These are phyloP conservation scores for Nomada fabriciana DNA, from an alignment of 2,888 invertebrate species.

Conservation along the genomic window DNA sequence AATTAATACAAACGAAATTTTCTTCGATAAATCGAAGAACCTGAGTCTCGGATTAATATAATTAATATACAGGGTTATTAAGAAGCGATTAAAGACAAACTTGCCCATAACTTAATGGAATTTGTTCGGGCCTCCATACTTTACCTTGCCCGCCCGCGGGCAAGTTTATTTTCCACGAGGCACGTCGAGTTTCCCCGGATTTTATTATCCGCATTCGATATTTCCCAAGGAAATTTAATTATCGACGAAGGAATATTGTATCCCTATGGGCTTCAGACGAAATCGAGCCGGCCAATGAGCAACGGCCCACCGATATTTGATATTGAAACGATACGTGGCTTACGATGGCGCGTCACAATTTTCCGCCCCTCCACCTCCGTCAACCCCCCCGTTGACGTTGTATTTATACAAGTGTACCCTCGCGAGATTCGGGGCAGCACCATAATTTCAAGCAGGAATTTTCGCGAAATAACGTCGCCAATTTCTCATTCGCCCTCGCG, in stretches of 20 bases:
- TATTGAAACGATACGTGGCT: conserved; percentile 46
- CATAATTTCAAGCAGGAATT: conserved; percentile 53
- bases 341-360: conserved; percentile 54
- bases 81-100: not conserved
- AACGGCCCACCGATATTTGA: conserved; percentile 5
- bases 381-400: not conserved
- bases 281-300: conserved; percentile 17
- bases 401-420: conserved; percentile 44
- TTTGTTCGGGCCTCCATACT: not conserved
- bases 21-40: no score
- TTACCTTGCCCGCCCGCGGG: not conserved
- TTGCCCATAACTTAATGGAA: not conserved
- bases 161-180: not conserved
- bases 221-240: conserved; percentile 53
- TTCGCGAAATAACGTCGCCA: conserved; percentile 43
- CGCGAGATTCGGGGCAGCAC: conserved; percentile 40
- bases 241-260: conserved; percentile 35
- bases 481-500: not conserved
- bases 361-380: not conserved
- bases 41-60: not conserved
- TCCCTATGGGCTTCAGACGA: conserved; percentile 1
- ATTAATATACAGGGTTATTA: not conserved
- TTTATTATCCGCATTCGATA: conserved; percentile 31
- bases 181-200: not conserved
- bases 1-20: not conserved